Conservation (phyloP, 2,797 vertebrate species). For the Chromobotia macracanthus region DNA sequence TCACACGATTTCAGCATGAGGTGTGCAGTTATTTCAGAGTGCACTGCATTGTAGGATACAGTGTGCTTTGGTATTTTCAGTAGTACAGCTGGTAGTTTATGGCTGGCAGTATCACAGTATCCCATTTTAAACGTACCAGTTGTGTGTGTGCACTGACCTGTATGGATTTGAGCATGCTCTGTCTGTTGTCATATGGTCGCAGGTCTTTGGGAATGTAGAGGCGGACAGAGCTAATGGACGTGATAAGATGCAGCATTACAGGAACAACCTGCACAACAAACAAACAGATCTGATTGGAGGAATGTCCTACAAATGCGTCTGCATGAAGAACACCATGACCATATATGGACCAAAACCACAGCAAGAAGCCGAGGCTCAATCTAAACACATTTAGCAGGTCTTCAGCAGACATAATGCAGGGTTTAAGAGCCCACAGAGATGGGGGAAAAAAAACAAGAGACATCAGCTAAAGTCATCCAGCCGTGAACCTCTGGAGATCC, state of each 20-base stretch:
- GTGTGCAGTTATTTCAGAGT: neutral
- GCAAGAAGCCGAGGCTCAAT: conserved; percentile 15
- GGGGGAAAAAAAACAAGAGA: conserved; percentile 12
- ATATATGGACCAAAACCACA: conserved; percentile 27
- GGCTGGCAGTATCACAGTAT: neutral
- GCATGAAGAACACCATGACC: neutral
- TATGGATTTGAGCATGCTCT: conserved; percentile 94
- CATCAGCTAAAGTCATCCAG: conserved; percentile 33
- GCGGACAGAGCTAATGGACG: conserved; percentile 92
- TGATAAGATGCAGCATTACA: conserved; percentile 90
- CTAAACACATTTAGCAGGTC: conserved; percentile 30
- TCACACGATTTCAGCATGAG: neutral
- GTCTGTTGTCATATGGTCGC: conserved; percentile 91
- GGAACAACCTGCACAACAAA: conserved; percentile 86
- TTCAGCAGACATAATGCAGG: conserved; percentile 10
- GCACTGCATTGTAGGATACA: conserved; percentile 1
- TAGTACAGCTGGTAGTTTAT: neutral
- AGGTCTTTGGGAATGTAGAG: conserved; percentile 97
- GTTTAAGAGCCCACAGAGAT: conserved; percentile 8
- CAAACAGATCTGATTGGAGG: conserved; percentile 23
- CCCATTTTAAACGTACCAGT: neutral
- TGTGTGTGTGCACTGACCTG: conserved; percentile 74
- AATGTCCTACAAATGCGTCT: neutral
- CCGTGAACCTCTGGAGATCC: conserved; percentile 14
- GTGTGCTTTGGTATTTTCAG: neutral